Base-by-base conservation (phyloP, 2,113 vertebrate genomes). In the Oncorhynchus mykiss region DNA sequence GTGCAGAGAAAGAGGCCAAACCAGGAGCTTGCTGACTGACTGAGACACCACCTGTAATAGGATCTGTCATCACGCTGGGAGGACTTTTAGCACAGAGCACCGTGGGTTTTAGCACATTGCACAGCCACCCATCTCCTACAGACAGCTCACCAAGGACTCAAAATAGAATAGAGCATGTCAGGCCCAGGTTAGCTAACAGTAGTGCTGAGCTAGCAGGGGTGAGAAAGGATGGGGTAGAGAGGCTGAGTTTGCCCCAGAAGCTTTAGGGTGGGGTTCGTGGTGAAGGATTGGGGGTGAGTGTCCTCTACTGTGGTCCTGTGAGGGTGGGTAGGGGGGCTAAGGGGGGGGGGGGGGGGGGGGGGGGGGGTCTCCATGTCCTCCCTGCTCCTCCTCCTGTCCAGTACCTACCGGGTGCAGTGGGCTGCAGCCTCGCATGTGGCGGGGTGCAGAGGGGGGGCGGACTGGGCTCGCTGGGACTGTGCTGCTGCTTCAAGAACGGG, bases 401-500 rank as follows among this genome's bases (percentile, higher is more conserved):
- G 90, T 93, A 93, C 91, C 90, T 94, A 93, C 91, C 91, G 86
- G 91, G 86, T 82, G 84, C 83, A 80, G 90, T 14, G 86, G 78
- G 88, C 87, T 89, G 91, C 75, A 80, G 90, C 88, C 86, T 90
- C 88, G 77, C 66, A 71, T 86, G 87, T 22, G 89, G 88, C 67
- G 72, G 79, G 24, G 87, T 85, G 85, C 86, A 87, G 51, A 88
- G 84, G 71, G 96, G 94, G 88, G 94, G 93, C 67, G 93, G 93
- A 84, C 94, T 94, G 91, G 95, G 90, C 80, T 88, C 90, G 82
- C 90, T 88, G 78, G 89, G 87, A 94, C 94, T 96, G 95, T 96
- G 96, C 94, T 97, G 95, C 93, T 95, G 96, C 95, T 93, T 97
- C 95, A 99, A 95, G 95, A 98, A 99, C 74, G 96, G 96, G 94